Evolutionary conservation across 2,888 invertebrate species (phyloP), one percentile per base, ranked within the genome.

Genomic region (Euzophera pinguis): DNA sequence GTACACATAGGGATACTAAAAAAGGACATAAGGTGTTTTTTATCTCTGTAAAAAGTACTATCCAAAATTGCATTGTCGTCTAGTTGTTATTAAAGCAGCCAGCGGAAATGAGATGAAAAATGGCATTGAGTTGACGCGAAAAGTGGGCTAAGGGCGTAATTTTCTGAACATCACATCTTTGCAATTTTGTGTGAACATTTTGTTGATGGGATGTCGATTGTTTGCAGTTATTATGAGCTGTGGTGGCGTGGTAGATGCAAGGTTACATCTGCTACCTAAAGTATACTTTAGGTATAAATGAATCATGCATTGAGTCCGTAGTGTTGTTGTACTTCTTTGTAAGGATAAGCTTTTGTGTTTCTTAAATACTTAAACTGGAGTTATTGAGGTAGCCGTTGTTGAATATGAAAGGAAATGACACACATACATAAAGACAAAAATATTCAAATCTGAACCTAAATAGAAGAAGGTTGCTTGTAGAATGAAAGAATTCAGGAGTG

Each of bases 71-170:
- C n/a, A n/a, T n/a, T n/a, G n/a, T n/a, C n/a, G n/a, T n/a, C n/a
- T n/a, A n/a, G n/a, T n/a, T 22, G 22, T 2, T 3, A 3, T 22
- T 22, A 22, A 12, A 10, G 9, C 42, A 27, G n/a, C 1, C 27
- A 12, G 22, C 32, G n/a, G 10, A 42, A 42, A 22, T 17, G 7
- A 17, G n/a, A 14, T 45, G 29, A 45, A 45, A 45, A 45, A 50
- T 45, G 53, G 42, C 52, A 47, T 52, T 34, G 39, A 13, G 37
- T 14, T 45, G 51, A 34, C 50, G 48, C 52, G 49, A 32, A 54
- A 69, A 65, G 61, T 69, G 68, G 70, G 69, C 63, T 67, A 76
- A 73, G 75, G 76, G 64, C 71, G 58, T 60, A 60, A 69, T 70
- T 69, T 67, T 39, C 58, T 63, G 43, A 50, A 49, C 38, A 45